Evolutionary conservation across 2,888 invertebrate species (phyloP), one percentile per base, ranked within the genome.

Genomic region (Ichneumon xanthorius): DNA sequence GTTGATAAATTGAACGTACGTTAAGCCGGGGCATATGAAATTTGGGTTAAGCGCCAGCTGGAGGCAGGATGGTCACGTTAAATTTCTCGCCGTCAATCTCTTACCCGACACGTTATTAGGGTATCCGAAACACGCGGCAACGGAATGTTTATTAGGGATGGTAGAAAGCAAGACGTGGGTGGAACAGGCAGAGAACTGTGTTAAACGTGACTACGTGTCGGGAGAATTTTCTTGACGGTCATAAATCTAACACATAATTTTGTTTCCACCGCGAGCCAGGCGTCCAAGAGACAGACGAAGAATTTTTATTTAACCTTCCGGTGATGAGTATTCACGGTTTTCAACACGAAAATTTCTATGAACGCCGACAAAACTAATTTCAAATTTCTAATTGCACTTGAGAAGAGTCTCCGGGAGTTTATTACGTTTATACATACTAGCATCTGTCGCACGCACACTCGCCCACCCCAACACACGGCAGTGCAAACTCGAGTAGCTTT

Each of bases 111-210:
- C 77, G 80, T 84, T 84, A 77, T 77, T 58, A 67, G 68, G 81
- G 77, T 77, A 76, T 73, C 73, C 45, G 53, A 79, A 67, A 58
- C 50, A 58, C 50, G 80, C 33, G 58, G 61, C 63, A 37, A 14
- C 55, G 77, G 80, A 84, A 84, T 84, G 77, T 84, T 77, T 81
- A 84, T 84, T 73, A 73, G 72, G 40, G 67, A 67, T n/a, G 11
- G 30, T 30, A 67, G 55, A 45, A 30, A 33, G 50, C 22, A 48
- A 50, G 48, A 45, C 16, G 72, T n/a, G 45, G 45, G 68, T 61
- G 33, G 26, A 33, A 50, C 19, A 48, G 55, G 40, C 37, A 11
- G 53, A 19, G 50, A 19, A 19, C 65, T 30, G 14, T 53, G 53
- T n/a, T 53, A 22, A 77, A 26, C 53, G 53, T 55, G 11, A 16